Evolutionary conservation across 2,888 invertebrate genomes (phyloP).

Genomic region (Rhagonycha lutea): DNA sequence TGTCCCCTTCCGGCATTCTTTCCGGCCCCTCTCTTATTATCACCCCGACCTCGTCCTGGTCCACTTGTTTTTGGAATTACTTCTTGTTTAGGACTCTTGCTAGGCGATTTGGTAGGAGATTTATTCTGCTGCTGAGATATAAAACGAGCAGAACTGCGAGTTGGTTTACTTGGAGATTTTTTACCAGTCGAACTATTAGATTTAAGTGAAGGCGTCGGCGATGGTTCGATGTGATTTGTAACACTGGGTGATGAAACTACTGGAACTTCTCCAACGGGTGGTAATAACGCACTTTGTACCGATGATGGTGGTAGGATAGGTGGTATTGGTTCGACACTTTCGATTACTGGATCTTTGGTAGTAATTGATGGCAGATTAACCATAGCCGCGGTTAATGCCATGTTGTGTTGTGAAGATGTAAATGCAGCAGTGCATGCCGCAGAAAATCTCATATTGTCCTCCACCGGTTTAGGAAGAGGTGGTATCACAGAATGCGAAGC

Average conservation of each 20-base stretch:
- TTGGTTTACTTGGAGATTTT: conserved; percentile 64
- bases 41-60: conserved; percentile 58
- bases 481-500: conserved; percentile 59
- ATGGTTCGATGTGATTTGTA: conserved; percentile 48
- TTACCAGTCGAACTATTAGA: conserved; percentile 55
- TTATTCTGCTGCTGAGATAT: conserved; percentile 62
- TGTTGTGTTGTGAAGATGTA: conserved; percentile 80
- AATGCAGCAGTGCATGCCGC: conserved; percentile 75
- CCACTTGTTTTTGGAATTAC: conserved; percentile 56
- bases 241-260: conserved; percentile 34
- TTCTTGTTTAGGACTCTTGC: conserved; percentile 60
- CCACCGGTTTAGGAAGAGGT: conserved; percentile 58
- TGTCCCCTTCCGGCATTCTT: conserved; percentile 44
- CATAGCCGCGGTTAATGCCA: conserved; percentile 80
- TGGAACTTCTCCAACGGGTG: conserved; percentile 26
- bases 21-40: conserved; percentile 26
- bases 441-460: conserved; percentile 56
- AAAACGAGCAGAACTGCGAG: conserved; percentile 66
- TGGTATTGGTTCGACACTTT: conserved; percentile 5
- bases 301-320: conserved; percentile 29
- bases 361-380: conserved; percentile 69
- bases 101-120: conserved; percentile 61
- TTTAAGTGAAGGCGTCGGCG: conserved; percentile 52
- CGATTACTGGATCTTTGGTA: conserved; percentile 34
- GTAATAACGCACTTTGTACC: conserved; percentile 39